Percentiles rank a stretch among this genome's conserved stretches.
These are phyloP conservation scores for Festucalex cinctus DNA, from an alignment of 2,113 vertebrate species.

Conservation along the genomic window DNA sequence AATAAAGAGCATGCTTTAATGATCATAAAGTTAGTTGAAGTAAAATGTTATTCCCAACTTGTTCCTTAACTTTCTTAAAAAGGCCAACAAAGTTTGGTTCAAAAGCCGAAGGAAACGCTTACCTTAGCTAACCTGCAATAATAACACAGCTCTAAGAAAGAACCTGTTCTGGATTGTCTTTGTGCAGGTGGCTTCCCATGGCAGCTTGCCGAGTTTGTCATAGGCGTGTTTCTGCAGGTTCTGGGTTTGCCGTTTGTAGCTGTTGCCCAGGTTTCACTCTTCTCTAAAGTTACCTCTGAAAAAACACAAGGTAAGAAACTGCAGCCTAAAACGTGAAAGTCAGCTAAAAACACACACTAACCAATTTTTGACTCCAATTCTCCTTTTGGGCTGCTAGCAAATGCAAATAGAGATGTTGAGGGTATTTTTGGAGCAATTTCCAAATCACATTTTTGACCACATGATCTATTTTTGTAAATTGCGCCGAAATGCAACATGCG, in stretches of 20 bases:
- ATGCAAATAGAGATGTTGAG: too few species aligned
- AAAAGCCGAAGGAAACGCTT: background rate
- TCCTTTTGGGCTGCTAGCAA: too few species aligned
- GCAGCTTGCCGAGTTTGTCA: slow-evolving; percentile 76
- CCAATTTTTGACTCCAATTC: background rate
- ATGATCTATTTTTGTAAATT: too few species aligned
- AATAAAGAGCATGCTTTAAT: background rate
- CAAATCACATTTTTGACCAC: too few species aligned
- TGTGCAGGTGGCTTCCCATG: slow-evolving; percentile 60
- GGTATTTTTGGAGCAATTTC: too few species aligned
- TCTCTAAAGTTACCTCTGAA: slow-evolving; percentile 80
- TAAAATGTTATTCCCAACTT: background rate
- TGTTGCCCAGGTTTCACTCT: slow-evolving; percentile 80
- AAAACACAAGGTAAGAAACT: slow-evolving; percentile 76
- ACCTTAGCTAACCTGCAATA: background rate
- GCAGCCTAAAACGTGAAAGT: background rate
- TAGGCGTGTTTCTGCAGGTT: slow-evolving; percentile 81
- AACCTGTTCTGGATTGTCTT: background rate
- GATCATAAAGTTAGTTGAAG: background rate
- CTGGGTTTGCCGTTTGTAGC: slow-evolving; percentile 80
- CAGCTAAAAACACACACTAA: background rate
- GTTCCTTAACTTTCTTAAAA: too few species aligned
- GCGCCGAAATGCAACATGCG: too few species aligned
- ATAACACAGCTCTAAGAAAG: background rate
- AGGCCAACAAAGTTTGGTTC: too few species aligned